Base-by-base conservation (phyloP, 2,113 vertebrate genomes). In the Ceyx melanurus region DNA sequence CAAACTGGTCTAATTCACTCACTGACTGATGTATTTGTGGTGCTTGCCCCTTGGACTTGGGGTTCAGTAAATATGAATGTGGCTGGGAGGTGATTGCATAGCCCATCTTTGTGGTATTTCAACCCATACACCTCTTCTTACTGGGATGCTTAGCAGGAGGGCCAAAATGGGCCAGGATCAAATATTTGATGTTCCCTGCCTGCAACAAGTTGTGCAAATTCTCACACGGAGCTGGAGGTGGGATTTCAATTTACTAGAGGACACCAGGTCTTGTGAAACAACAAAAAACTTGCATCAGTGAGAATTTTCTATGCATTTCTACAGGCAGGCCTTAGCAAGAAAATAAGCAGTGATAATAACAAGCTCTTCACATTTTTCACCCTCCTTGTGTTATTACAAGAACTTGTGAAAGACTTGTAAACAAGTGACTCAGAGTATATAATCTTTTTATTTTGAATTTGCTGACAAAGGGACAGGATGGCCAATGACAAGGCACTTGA, bases 51-150 rank as follows among this genome's bases (percentile, higher is more conserved):
- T 53, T 75, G 77, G n/a, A 31, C 29, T 56, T 64, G 43, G 17
- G 5, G 25, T 71, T 88, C 53, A 8, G 54, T 8, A 61, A 42
- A 10, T 66, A 3, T 1, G 37, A 76, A 26, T 45, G 64, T 0
- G 0, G 10, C 45, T 15, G 10, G 48, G 26, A 2, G 29, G 40
- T 35, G 31, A 33, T 66, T 0, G 0, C 1, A 0, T 12, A 79
- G 62, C n/a, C 45, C 26, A 4, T 76, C 31, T 37, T 4, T 0
- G 0, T 8, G 23, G 9, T 46, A 33, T 58, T 23, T 76, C 60
- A 65, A 25, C 29, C 61, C 50, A 16, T 31, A 15, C 26, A 5
- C 48, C 48, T 31, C 37, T 48, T 33, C 28, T 66, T 85, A 50
- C 53, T 60, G 54, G 20, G n/a, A 13, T 46, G 31, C 23, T 12